These are phyloP conservation scores for Holacanthus passer DNA, from an alignment of 2,113 vertebrate species.

Conservation along the genomic window DNA sequence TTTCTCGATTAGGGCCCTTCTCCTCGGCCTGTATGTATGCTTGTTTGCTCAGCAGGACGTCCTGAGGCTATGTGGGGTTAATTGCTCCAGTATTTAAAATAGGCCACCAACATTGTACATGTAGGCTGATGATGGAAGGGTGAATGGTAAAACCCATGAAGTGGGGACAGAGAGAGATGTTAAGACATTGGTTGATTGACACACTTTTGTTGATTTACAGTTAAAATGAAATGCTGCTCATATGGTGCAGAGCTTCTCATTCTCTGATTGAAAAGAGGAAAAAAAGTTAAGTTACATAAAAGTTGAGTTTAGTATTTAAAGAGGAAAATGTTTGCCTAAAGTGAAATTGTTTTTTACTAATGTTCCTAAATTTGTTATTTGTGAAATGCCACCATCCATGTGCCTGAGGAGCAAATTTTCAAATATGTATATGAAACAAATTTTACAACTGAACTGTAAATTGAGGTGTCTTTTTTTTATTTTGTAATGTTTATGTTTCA, in stretches of 20 bases:
- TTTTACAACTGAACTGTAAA: too few relatives aligned
- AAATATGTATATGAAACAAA: too few relatives aligned
- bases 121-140: conserved; percentile 32
- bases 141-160: conserved; percentile 29
- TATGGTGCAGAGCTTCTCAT: conserved; percentile 39
- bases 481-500: too few relatives aligned
- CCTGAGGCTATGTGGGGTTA: conserved; percentile 48
- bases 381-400: background rate
- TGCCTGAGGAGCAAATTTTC: background rate
- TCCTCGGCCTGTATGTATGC: conserved; percentile 6
- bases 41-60: conserved; percentile 36
- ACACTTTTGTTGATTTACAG: conserved; percentile 66
- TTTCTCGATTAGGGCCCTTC: conserved; percentile 39
- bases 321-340: too few relatives aligned
- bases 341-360: too few relatives aligned
- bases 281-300: too few relatives aligned
- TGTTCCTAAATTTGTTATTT: background rate
- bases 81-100: conserved; percentile 63
- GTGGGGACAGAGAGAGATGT: conserved; percentile 50
- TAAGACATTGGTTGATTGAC: conserved; percentile 61
- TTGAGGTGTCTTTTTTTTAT: too few relatives aligned
- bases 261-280: conserved; percentile 19
- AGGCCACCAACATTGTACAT: conserved; percentile 56
- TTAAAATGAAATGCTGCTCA: conserved; percentile 49
- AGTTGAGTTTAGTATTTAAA: too few relatives aligned